phyloP scores from a whole-genome alignment of 2,113 vertebrate species.

The Urocitellus parryii region DNA sequence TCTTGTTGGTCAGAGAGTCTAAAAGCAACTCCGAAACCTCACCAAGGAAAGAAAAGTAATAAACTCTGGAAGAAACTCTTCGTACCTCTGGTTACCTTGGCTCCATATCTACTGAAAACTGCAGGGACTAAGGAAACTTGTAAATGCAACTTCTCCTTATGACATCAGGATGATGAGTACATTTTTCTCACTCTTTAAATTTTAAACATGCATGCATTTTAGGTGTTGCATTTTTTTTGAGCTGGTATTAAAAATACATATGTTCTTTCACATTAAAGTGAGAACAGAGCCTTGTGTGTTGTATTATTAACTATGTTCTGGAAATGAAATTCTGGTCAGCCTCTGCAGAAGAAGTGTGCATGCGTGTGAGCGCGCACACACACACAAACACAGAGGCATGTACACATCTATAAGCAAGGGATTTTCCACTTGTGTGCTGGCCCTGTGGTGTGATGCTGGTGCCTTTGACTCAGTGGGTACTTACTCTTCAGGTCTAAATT shows the following conservation, averaged over 20 bases:
- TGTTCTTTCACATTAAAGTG: conserved; percentile 63
- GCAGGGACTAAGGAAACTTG: background rate
- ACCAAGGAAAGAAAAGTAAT: background rate
- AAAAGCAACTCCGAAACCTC: background rate
- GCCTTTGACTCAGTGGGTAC: conserved; percentile 27
- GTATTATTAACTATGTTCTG: conserved; percentile 64
- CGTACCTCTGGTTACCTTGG: background rate
- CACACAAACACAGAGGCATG: no score
- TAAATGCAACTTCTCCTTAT: background rate
- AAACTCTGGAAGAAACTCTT: background rate
- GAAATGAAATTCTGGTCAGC: background rate
- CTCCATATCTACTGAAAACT: background rate
- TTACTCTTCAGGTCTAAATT: conserved; percentile 98
- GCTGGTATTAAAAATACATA: conserved; percentile 76
- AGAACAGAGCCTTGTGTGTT: conserved; percentile 55
- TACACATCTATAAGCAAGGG: background rate
- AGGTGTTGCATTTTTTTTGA: conserved; percentile 64
- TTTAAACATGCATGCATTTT: conserved; percentile 57
- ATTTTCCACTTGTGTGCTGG: no score
- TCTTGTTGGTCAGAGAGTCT: background rate
- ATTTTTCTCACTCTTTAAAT: conserved; percentile 56
- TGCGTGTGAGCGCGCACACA: no score
- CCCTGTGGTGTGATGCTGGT: rapidly evolving
- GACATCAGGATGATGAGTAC: background rate
- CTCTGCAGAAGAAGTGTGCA: background rate